Evolutionary conservation across 1,140 invertebrate species (phyloP), one percentile per base, ranked within the genome.

Genomic region (Drosophila lowei): DNA sequence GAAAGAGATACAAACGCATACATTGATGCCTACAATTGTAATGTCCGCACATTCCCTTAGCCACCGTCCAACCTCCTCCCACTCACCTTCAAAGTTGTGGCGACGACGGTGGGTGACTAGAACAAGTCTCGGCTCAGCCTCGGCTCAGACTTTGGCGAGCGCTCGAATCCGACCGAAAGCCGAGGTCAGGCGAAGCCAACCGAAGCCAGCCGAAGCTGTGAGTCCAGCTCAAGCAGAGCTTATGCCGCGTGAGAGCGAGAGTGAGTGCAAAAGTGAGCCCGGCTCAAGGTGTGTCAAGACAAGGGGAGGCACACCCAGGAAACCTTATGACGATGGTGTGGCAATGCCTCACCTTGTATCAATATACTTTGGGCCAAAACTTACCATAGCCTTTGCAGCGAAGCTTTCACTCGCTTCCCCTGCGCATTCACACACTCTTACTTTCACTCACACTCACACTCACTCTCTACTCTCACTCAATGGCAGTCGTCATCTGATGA

Each of bases 1-100:
- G 54, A 52, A 49, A 43, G 55, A 52, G 58, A 70, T 56, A 71
- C 64, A 80, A 65, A 62, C 59, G 41, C 70, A 73, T 57, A 64
- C 59, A 70, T 50, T 34, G 71, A 55, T 55, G 72, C 71, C 54
- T 49, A 75, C 72, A 75, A 74, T 80, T 80, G 57, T 78, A 71
- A 79, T 84, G 77, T 58, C 44, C 44, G 71, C 53, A 54, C 28
- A 47, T 58, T 28, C 67, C 72, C 53, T 4, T 4, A 3, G 34
- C 34, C 34, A 38, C 4, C 34, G 11, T 1, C 11, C 66, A 58
- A 72, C 57, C 67, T 60, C 63, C 34, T 25, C 58, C 54, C 57
- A 62, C 28, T 7, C 21, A 38, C 34, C 4, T 4, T 38, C 11
- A 38, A 13, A 38, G 11, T 8, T 8, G 28, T 30, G 28, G 30